Base-by-base conservation (phyloP, 2,888 invertebrate species). In the Teleogryllus oceanicus region DNA sequence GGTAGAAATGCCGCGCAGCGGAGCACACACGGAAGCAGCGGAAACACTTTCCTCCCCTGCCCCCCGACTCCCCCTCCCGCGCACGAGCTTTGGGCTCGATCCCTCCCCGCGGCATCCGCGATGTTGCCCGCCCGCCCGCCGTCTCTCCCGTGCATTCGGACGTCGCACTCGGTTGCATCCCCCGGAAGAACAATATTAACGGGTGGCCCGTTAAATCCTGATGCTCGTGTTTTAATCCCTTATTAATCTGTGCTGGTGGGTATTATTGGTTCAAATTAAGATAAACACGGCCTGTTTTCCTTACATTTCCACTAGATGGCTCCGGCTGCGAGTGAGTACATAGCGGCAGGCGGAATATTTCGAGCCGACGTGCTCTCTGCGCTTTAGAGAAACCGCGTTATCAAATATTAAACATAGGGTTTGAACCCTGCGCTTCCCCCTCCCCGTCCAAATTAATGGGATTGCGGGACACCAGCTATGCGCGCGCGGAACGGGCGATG, bases 191-290 rank as follows among this genome's bases (percentile, higher is more conserved):
- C 16, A 62, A 62, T 62, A 62, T 62, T 62, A 62, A n/a, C n/a
- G 62, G n/a, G 62, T 18, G 37, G 62, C 62, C 16, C 62, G 13
- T n/a, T n/a, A 62, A 62, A 62, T 62, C 62, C 62, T 13, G 62
- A 62, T 62, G 62, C 8, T n/a, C 62, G 62, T n/a, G 62, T 62
- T 62, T 62, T 62, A 62, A 62, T 62, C 62, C n/a, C 62, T 62
- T 62, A 62, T 62, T 62, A 62, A 62, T 62, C 62, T 62, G 62
- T n/a, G 62, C 62, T 13, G n/a, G 16, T n/a, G 62, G 62, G 62
- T 62, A 62, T 62, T 62, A 62, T 62, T 62, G 62, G 62, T 62
- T 62, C 62, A 62, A 62, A 62, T 62, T 62, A 62, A 62, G 62
- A 62, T 62, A 62, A 62, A 62, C 62, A 62, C n/a, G 62, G 16